Evolutionary conservation across 2,888 invertebrate genomes (phyloP), one percentile per base, ranked within the genome.

Genomic region (Lepidonotus clava): DNA sequence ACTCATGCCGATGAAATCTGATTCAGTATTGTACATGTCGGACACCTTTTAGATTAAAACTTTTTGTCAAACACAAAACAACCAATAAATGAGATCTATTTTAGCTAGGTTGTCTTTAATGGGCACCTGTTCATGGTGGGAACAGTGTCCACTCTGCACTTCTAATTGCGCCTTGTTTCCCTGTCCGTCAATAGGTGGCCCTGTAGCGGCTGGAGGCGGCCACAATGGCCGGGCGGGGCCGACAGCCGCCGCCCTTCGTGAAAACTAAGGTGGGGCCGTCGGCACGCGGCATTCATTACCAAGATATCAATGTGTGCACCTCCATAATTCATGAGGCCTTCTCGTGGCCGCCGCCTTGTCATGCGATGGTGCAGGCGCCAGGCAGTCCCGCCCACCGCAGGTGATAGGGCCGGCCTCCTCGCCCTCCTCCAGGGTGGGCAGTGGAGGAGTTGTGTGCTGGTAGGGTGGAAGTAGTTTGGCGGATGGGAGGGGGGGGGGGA

Each of bases 291-390:
- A 61, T 61, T 61, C 61, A 61, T 61, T 61, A 61, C 61, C 61
- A 61, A 61, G 61, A 61, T 61, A 61, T 61, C 61, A 61, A 61
- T 61, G 61, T 61, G 61, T 61, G 61, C 2, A 28, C 61, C 61
- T 61, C 61, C 61, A 61, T 61, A 61, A 61, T 61, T 61, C 61
- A 61, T 32, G 61, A 61, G 61, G 61, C 61, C 61, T 61, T 61
- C 61, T 61, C 61, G 14, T 24, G 4, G 61, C 61, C 11, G n/a
- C 61, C 61, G 28, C 61, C 28, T 61, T 32, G 61, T 61, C 61
- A 61, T 61, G 61, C 61, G 61, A 61, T 61, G 61, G 61, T 32
- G 28, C 28, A 61, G 61, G 61, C 61, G 61, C 61, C 61, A 61
- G 28, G n/a, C 61, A 61, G 61, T 61, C 61, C 61, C 61, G 61